These are phyloP conservation scores for Amphiura filiformis DNA, from an alignment of 35 echinoderm and acorn worm genomes.

Conservation along the genomic window DNA sequence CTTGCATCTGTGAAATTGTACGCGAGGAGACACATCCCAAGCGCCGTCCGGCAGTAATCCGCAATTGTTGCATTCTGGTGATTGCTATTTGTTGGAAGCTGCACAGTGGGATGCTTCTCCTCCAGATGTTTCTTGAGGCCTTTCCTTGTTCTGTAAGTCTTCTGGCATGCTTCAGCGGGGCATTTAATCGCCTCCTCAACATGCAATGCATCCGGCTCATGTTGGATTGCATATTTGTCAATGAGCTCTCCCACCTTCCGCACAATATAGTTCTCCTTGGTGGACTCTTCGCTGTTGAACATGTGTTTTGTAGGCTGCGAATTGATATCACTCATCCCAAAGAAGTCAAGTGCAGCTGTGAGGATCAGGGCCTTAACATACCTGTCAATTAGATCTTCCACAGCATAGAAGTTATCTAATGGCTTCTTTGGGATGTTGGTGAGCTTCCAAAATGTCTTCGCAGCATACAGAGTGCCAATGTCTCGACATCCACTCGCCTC, in stretches of 20 bases:
- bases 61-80: constrained; percentile 8
- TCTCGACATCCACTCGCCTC: constrained; percentile 18
- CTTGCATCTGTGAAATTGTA: constrained; percentile 57
- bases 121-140: constrained; percentile 11
- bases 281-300: neutral
- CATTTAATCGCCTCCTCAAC: constrained; percentile 6
- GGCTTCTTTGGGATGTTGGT: constrained; percentile 43
- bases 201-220: neutral
- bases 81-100: neutral
- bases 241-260: neutral
- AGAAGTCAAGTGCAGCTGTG: constrained; percentile 26
- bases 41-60: constrained; percentile 35
- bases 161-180: neutral
- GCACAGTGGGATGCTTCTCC: constrained; percentile 2
- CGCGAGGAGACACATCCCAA: constrained; percentile 40
- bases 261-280: neutral
- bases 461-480: constrained; percentile 38
- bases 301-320: constrained; percentile 16
- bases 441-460: constrained; percentile 2
- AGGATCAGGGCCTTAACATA: constrained; percentile 24
- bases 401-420: constrained; percentile 36
- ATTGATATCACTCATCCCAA: constrained; percentile 27
- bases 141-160: constrained; percentile 17
- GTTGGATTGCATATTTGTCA: constrained; percentile 18
- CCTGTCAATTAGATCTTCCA: constrained; percentile 20